These are phyloP conservation scores for Erpobdella octoculata DNA, from an alignment of 2,888 invertebrate genomes.

Conservation along the genomic window DNA sequence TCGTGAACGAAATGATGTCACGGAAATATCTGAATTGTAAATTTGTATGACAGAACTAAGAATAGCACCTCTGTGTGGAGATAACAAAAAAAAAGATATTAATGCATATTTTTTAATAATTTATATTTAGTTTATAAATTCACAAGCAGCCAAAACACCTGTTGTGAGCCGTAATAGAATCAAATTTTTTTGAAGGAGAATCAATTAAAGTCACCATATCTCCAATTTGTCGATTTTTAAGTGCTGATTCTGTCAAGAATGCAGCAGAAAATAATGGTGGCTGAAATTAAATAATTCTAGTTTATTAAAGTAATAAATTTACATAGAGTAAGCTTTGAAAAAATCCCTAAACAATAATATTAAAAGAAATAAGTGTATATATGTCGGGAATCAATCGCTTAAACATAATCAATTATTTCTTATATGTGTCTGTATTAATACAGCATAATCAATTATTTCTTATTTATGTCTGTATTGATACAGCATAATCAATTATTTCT, in stretches of 20 bases:
- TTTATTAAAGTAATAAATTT: background rate
- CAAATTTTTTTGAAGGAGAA: background rate
- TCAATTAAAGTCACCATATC: background rate
- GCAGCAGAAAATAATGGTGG: background rate
- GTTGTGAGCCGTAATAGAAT: background rate
- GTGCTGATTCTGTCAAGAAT: background rate
- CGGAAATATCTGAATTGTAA: constrained; percentile 75
- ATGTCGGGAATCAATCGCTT: too few species aligned
- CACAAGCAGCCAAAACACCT: too few species aligned
- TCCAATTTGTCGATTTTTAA: background rate
- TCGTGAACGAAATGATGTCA: constrained; percentile 58
- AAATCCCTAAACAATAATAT: too few species aligned
- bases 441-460: too few species aligned
- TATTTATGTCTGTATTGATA: too few species aligned
- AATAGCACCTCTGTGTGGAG: constrained; percentile 56
- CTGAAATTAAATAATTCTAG: background rate
- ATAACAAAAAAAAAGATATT: background rate
- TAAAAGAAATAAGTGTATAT: too few species aligned
- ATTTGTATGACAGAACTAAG: constrained; percentile 79
- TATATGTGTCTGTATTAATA: too few species aligned
- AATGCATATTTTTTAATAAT: background rate
- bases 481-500: too few species aligned
- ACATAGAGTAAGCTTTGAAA: background rate
- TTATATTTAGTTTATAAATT: too few species aligned
- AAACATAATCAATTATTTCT: too few species aligned